phyloP scores from a whole-genome alignment of 2,113 vertebrate species.

The Synchiropus splendidus region DNA sequence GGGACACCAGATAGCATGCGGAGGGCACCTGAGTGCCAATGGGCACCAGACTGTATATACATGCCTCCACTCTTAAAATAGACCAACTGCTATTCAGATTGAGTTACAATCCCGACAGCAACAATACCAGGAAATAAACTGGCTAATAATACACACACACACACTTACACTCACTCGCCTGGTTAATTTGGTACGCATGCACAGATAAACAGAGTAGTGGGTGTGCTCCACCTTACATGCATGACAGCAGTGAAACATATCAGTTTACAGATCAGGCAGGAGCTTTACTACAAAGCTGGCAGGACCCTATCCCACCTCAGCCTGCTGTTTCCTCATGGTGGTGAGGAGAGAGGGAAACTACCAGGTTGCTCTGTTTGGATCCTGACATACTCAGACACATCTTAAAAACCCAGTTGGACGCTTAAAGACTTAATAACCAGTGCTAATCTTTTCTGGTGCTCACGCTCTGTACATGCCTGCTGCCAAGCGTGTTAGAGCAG shows the following conservation, averaged over 20 bases:
- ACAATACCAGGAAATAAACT: constrained; percentile 59
- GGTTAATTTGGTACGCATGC: constrained; percentile 1
- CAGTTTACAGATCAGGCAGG: no score
- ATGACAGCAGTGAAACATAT: constrained; percentile 19
- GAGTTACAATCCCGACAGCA: constrained; percentile 33
- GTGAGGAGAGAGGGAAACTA: no score
- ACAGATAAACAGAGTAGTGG: background rate
- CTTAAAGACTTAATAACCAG: constrained; percentile 36
- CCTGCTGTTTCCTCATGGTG: no score
- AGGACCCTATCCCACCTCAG: no score
- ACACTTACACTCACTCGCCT: background rate
- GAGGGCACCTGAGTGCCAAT: constrained; percentile 27
- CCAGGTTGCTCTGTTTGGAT: no score
- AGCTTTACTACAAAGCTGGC: no score
- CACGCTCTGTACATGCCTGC: constrained; percentile 21
- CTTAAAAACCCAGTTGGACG: no score
- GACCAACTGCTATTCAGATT: constrained; percentile 31
- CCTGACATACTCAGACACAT: no score
- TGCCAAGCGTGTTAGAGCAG: constrained; percentile 31
- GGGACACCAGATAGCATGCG: no score
- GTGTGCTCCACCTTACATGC: constrained; percentile 18
- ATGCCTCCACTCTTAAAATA: constrained; percentile 47
- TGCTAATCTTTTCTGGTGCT: constrained; percentile 42
- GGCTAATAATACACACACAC: constrained; percentile 40
- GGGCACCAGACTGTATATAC: constrained; percentile 13